Evolutionary conservation across 2,888 invertebrate species (phyloP).

Genomic region (Gymnoscelis rufifasciata): DNA sequence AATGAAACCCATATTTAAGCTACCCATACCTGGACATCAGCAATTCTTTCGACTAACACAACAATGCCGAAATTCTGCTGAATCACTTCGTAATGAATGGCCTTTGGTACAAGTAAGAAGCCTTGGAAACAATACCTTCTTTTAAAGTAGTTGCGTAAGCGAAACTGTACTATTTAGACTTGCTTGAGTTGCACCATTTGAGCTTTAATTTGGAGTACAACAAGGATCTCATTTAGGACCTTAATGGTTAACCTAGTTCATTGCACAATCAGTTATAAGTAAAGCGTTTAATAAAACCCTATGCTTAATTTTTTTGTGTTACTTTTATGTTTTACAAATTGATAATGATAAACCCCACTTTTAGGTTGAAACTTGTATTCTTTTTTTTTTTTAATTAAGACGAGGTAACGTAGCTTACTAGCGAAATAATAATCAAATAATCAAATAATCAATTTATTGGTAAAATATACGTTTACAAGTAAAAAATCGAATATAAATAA

Average conservation of each 20-base stretch:
- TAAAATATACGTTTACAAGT: too few relatives aligned
- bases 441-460: too few relatives aligned
- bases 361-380: too few relatives aligned
- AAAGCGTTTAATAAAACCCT: neutral
- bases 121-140: constrained; percentile 21
- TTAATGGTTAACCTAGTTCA: neutral
- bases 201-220: constrained; percentile 3
- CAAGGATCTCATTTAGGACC: constrained; percentile 3
- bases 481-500: too few relatives aligned
- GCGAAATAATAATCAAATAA: too few relatives aligned
- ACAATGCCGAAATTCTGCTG: constrained; percentile 38
- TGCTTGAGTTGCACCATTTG: constrained; percentile 8
- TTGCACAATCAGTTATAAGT: neutral
- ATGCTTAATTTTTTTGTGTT: too few relatives aligned
- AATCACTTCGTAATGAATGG: constrained; percentile 40
- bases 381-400: too few relatives aligned
- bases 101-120: constrained; percentile 32
- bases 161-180: neutral
- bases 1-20: constrained; percentile 21
- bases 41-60: constrained; percentile 34
- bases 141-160: constrained; percentile 7
- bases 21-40: constrained; percentile 29
- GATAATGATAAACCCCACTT: too few relatives aligned
- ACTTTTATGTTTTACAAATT: too few relatives aligned
- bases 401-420: too few relatives aligned